Base-by-base conservation (phyloP, 2,888 invertebrate species). In the Halictus quadricinctus region DNA sequence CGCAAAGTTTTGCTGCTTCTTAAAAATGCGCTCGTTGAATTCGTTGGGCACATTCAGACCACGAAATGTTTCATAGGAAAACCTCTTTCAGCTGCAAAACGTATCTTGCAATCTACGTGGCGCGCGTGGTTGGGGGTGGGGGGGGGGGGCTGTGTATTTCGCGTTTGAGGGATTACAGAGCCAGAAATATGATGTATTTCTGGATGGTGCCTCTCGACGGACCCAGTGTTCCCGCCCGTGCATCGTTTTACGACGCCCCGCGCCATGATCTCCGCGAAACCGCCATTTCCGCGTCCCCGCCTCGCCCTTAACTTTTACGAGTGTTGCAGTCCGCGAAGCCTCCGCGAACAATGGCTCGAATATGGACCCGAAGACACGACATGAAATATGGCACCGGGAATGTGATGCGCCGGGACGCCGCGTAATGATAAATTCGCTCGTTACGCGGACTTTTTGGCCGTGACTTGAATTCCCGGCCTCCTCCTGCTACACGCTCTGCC, bases 341-440 rank as follows among this genome's bases (percentile, higher is more conserved):
- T 25, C 29, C 43, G 50, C 25, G 60, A 79, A 79, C 79, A 79
- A 60, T 79, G 72, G 46, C 46, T 29, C 72, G 79, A 72, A 72
- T 60, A 79, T 58, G 72, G 58, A 58, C 58, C 13, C 60, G 46
- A 21, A 54, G 46, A 73, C 50, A 43, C 72, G 7, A 29, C 21
- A 72, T 54, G 82, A 80, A 72, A 72, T 76, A 80, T 72, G 60
- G 5, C 48, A 6, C 15, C 36, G 13, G 43, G 58, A 46, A 78
- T 78, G 29, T 41, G 41, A 74, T 74, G 69, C 50, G 48, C 18
- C 41, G 77, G 54, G 36, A 46, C 50, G 13, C 46, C n/a, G 46
- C 21, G 54, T 79, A 75, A 80, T 75, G 48, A 82, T 80, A 82
- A 82, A 75, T 75, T 80, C 58, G 25, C 25, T 82, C 74, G 60